These are phyloP conservation scores for Tenthredo livida DNA, from an alignment of 2,888 invertebrate species.

Conservation along the genomic window DNA sequence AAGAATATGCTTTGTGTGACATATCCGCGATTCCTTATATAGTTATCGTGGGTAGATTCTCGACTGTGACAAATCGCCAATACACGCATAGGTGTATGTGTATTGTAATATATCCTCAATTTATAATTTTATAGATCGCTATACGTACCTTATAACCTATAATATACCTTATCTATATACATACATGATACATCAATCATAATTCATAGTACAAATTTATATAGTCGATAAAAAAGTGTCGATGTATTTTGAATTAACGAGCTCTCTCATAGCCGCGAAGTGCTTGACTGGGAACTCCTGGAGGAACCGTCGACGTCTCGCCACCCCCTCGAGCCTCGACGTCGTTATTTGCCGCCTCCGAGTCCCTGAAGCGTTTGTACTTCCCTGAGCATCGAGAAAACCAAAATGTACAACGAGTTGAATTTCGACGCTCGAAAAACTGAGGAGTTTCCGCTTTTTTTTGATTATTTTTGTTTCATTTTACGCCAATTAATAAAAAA, in stretches of 20 bases:
- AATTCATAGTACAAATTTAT: slow-evolving; percentile 5
- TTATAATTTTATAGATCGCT: background rate
- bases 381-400: slow-evolving; percentile 67
- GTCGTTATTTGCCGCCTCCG: slow-evolving; percentile 73
- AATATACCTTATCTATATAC: background rate
- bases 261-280: slow-evolving; percentile 70
- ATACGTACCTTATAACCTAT: background rate
- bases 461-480: background rate
- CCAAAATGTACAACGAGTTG: background rate
- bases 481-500: background rate
- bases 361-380: slow-evolving; percentile 74
- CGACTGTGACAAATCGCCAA: background rate
- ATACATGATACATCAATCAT: slow-evolving; percentile 15
- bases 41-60: background rate
- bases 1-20: background rate
- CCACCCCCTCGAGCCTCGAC: slow-evolving; percentile 70
- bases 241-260: slow-evolving; percentile 63
- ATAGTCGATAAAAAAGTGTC: background rate
- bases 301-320: slow-evolving; percentile 67
- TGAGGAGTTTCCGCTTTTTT: background rate
- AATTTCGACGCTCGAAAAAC: background rate
- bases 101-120: background rate
- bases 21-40: background rate
- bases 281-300: slow-evolving; percentile 72
- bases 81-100: background rate